A percentile compares a stretch with the other conserved stretches of the same genome.
Conservation (phyloP, 35 echinoderm and acorn worm species). For the Heliocidaris tuberculata region DNA sequence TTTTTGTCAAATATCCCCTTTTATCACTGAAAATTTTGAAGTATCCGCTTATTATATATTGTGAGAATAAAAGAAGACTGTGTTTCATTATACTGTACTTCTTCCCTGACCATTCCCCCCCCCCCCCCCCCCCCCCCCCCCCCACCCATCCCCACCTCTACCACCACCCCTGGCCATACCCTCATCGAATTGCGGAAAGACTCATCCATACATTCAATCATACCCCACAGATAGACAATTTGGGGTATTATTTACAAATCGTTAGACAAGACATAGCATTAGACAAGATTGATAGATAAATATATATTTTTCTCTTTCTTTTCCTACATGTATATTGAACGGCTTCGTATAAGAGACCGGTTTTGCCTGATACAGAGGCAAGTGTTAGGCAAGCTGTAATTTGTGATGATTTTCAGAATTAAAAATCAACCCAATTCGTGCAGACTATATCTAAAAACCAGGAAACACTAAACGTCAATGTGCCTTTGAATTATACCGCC, state of each 20-base stretch:
- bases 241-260: not conserved
- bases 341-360: not conserved
- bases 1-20: too few species aligned
- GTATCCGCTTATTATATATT: too few species aligned
- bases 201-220: too few species aligned
- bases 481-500: not conserved
- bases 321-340: not conserved
- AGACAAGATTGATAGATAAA: slow-evolving; percentile 1
- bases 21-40: too few species aligned
- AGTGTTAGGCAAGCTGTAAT: slow-evolving; percentile 33
- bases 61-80: too few species aligned
- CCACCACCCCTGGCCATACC: too few species aligned
- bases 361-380: slow-evolving; percentile 16
- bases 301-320: not conserved
- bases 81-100: too few species aligned
- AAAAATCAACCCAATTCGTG: not conserved
- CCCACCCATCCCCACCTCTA: too few species aligned
- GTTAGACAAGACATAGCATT: not conserved
- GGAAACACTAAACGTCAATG: not conserved
- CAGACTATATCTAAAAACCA: slow-evolving; percentile 15
- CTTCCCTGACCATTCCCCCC: not conserved
- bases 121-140: too few species aligned
- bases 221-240: too few species aligned
- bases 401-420: slow-evolving; percentile 22
- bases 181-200: too few species aligned